phyloP scores from a whole-genome alignment of 30 jellyfish, hydroid and myxozoan genomes.

The Hydractinia symbiolongicarpus region DNA sequence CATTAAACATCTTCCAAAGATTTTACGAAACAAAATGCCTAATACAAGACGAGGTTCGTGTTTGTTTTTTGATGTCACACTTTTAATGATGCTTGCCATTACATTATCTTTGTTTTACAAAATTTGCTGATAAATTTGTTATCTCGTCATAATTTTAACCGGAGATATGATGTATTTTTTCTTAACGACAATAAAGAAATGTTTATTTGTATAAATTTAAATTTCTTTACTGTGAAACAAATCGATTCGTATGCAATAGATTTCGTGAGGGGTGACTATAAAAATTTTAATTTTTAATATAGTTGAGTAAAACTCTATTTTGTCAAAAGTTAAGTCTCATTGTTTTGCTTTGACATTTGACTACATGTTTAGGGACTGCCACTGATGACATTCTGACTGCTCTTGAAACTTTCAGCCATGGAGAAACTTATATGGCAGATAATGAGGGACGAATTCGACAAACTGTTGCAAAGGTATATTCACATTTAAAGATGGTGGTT shows the following conservation, averaged over 20 bases:
- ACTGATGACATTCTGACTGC: conserved; percentile 61
- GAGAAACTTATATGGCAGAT: conserved; percentile 63
- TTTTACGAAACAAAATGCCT: conserved; percentile 80
- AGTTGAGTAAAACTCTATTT: too few relatives aligned
- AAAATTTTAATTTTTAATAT: too few relatives aligned
- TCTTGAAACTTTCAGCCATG: conserved; percentile 55
- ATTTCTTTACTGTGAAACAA: too few relatives aligned
- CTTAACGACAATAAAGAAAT: too few relatives aligned
- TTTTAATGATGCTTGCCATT: not conserved
- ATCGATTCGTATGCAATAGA: too few relatives aligned
- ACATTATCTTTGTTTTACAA: not conserved
- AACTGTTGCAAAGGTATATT: conserved; percentile 57
- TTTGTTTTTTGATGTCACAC: not conserved
- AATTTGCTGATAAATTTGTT: not conserved
- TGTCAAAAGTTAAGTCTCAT: too few relatives aligned
- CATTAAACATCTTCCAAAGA: conserved; percentile 69
- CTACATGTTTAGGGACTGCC: conserved; percentile 57
- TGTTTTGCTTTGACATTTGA: too few relatives aligned
- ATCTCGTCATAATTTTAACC: too few relatives aligned
- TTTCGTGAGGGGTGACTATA: too few relatives aligned
- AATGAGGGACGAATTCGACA: conserved; percentile 49
- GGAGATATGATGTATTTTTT: too few relatives aligned
- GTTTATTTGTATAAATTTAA: too few relatives aligned
- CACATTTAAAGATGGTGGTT: not conserved
- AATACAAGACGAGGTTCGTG: conserved; percentile 75